Conservation (phyloP, 2,888 invertebrate species). For the Nebria brevicollis region DNA sequence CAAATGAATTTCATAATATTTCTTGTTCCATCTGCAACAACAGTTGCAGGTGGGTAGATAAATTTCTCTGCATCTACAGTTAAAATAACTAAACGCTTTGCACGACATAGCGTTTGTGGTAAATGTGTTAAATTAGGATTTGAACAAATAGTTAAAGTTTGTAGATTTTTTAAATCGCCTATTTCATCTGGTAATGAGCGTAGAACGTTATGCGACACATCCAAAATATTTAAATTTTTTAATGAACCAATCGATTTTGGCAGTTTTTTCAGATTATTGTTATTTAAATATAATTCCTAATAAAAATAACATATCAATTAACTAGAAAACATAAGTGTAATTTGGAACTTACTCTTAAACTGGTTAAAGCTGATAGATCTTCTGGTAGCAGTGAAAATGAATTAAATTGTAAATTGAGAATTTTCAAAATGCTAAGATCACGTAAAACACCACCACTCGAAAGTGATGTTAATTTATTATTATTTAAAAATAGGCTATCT, state of each 20-base stretch:
- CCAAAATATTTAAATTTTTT: slow-evolving; percentile 71
- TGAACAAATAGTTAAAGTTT: slow-evolving; percentile 69
- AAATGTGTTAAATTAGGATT: slow-evolving; percentile 70
- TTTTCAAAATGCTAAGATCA: slow-evolving; percentile 74
- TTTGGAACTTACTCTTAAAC: slow-evolving; percentile 69
- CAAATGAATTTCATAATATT: slow-evolving; percentile 75
- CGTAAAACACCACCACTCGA: slow-evolving; percentile 77
- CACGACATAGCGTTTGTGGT: slow-evolving; percentile 74
- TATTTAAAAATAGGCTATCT: slow-evolving; percentile 72
- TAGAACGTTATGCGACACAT: slow-evolving; percentile 77
- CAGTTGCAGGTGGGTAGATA: slow-evolving; percentile 72
- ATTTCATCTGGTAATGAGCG: slow-evolving; percentile 71
- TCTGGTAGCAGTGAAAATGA: slow-evolving; percentile 71
- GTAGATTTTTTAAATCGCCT: slow-evolving; percentile 71
- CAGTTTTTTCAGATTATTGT: slow-evolving; percentile 76
- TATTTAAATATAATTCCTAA: slow-evolving; percentile 78
- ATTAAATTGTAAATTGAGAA: slow-evolving; percentile 75
- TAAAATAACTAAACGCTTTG: slow-evolving; percentile 70
- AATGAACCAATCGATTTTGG: slow-evolving; percentile 76
- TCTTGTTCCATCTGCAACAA: slow-evolving; percentile 70
- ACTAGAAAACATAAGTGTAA: slow-evolving; percentile 37
- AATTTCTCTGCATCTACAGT: slow-evolving; percentile 72
- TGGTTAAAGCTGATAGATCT: slow-evolving; percentile 72
- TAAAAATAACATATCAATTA: slow-evolving; percentile 50
- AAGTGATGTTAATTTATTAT: slow-evolving; percentile 76